A percentile compares a stretch with the other conserved stretches of the same genome.
Conservation (phyloP, 1,140 invertebrate genomes). For the Drosophila kurseongensis region DNA sequence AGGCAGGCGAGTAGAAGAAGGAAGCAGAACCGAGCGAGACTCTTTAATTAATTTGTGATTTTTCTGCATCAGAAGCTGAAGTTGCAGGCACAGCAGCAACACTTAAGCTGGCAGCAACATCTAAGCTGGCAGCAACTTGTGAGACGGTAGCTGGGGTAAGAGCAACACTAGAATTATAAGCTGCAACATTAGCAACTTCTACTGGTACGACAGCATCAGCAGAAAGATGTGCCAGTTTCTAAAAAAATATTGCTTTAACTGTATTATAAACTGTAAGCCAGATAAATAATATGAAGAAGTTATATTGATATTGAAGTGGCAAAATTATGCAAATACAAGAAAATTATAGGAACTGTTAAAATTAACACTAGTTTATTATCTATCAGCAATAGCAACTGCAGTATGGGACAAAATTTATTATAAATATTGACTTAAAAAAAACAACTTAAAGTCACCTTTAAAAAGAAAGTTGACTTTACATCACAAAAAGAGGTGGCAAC, state of each 20-base stretch:
- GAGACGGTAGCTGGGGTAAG: neutral
- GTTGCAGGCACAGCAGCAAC: slow-evolving; percentile 9
- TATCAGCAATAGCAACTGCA: too few relatives aligned
- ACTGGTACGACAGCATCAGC: neutral
- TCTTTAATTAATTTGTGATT: slow-evolving; percentile 83
- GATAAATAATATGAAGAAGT: too few relatives aligned
- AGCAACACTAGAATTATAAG: neutral
- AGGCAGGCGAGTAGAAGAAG: neutral
- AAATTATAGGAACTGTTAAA: too few relatives aligned
- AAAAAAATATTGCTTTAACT: slow-evolving; percentile 4
- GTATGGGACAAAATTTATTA: too few relatives aligned
- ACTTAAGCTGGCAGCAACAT: slow-evolving; percentile 21
- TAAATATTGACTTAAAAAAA: too few relatives aligned
- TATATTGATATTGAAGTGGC: neutral
- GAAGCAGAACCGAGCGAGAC: slow-evolving; percentile 8
- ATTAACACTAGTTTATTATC: too few relatives aligned
- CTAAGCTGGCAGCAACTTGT: slow-evolving; percentile 20
- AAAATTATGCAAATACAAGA: too few relatives aligned
- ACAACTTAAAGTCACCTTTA: too few relatives aligned
- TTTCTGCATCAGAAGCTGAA: slow-evolving; percentile 55
- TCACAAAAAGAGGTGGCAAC: too few relatives aligned
- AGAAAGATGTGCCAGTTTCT: too few relatives aligned
- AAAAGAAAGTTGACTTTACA: too few relatives aligned
- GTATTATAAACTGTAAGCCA: neutral
- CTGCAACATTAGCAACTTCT: neutral